Conservation (phyloP, 2,113 vertebrate genomes). For the Elgaria multicarinata region DNA sequence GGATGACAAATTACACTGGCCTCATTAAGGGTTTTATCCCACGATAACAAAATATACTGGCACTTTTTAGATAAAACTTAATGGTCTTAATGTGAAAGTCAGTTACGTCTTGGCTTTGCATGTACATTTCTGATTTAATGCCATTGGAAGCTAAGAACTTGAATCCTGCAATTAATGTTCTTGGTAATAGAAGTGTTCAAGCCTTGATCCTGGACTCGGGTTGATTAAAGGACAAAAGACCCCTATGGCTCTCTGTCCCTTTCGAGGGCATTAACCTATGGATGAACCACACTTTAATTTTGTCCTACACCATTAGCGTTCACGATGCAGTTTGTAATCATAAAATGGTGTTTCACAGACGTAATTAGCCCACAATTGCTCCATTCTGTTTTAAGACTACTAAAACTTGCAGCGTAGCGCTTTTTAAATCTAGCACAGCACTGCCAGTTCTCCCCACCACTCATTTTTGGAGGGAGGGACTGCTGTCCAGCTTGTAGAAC, state of each 20-base stretch:
- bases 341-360: too few relatives aligned
- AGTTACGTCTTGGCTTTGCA: not conserved
- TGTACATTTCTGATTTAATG: not conserved
- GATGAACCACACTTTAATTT: not conserved
- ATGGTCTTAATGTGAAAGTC: not conserved
- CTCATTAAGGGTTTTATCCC: not conserved
- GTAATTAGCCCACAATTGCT: not conserved
- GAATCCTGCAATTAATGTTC: not conserved
- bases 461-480: too few relatives aligned
- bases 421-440: not conserved
- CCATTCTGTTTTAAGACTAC: not conserved
- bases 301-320: not conserved
- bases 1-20: not conserved
- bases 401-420: not conserved
- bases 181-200: not conserved
- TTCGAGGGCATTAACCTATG: not conserved
- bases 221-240: not conserved
- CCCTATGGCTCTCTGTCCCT: not conserved
- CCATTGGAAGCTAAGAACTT: not conserved
- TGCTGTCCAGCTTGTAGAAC: too few relatives aligned
- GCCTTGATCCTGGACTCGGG: not conserved
- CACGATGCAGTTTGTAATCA: too few relatives aligned
- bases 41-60: not conserved
- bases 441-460: not conserved
- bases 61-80: not conserved